phyloP scores from a whole-genome alignment of 2,113 vertebrate species.

The Dissostichus mawsoni region DNA sequence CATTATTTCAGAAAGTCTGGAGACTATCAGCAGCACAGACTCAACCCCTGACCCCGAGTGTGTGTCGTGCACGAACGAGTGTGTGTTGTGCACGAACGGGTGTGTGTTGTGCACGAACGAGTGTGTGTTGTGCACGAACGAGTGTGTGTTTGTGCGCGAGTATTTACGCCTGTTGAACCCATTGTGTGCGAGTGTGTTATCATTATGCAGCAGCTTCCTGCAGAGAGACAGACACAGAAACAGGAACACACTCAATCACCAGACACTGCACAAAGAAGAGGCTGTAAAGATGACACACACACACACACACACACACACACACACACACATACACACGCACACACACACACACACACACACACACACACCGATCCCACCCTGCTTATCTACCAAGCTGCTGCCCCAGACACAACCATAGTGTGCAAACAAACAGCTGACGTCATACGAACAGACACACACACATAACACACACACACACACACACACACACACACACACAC shows the following conservation, averaged over 20 bases:
- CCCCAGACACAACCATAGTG: slow-evolving; percentile 66
- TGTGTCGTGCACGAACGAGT: background rate
- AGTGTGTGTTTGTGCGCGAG: slow-evolving; percentile 16
- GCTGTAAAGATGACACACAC: slow-evolving; percentile 44
- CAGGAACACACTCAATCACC: slow-evolving; percentile 60
- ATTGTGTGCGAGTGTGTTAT: slow-evolving; percentile 78
- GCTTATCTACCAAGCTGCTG: slow-evolving; percentile 67
- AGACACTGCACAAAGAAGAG: slow-evolving; percentile 62
- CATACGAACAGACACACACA: slow-evolving; percentile 44
- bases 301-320: background rate
- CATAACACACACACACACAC: slow-evolving; percentile 27
- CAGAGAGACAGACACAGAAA: slow-evolving; percentile 41
- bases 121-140: slow-evolving; percentile 36
- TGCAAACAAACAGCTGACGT: slow-evolving; percentile 67
- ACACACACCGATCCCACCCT: slow-evolving; percentile 36
- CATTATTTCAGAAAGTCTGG: slow-evolving; percentile 65
- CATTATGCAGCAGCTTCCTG: slow-evolving; percentile 79
- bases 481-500: slow-evolving; percentile 30
- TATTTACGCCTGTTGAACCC: slow-evolving; percentile 57
- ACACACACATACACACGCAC: background rate
- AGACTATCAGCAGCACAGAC: slow-evolving; percentile 64
- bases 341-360: slow-evolving; percentile 2
- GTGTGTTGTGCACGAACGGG: slow-evolving; percentile 17
- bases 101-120: slow-evolving; percentile 1
- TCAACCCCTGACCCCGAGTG: slow-evolving; percentile 53